Base-by-base conservation (phyloP, 1,140 invertebrate species). In the Rhyacophila brunnea region DNA sequence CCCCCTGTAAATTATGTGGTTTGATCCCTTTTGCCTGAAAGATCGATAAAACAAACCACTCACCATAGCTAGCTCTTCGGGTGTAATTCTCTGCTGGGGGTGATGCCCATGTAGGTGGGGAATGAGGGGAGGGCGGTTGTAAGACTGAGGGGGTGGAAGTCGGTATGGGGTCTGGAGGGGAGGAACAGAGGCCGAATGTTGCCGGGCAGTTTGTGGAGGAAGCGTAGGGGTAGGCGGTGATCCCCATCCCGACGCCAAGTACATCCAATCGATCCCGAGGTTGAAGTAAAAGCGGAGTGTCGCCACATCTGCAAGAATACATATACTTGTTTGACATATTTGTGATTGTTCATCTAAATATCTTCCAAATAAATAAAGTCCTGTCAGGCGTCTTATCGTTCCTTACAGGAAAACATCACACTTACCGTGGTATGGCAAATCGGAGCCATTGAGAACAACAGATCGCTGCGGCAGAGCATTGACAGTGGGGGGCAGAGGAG, bases 231-330 rank as follows among this genome's bases (percentile, higher is more conserved):
- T 58, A 14, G 36, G 10, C 1, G 20, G 20, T 53, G 28, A 20
- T 48, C 62, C 13, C 61, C 68, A 65, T 70, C 70, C 54, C 66
- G 66, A 23, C 60, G 61, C 19, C 69, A 69, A 23, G 71, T 71
- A 69, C 67, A 78, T 73, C 68, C 75, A 77, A 23, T 87, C 84
- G 34, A 86, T 69, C 64, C 85, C 85, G 63, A 87, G 70, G 70
- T 87, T 88, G 71, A 81, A 87, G 68, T 83, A 88, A 65, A 80
- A 86, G 51, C 84, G 79, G 36, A 86, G 68, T 7, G 84, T 86
- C 20, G 72, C 69, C 40, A 86, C 71, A 70, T 87, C 83, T 85
- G 68, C 2, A 70, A 70, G 55, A 18, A 43, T 7, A 35, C n/a
- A 35, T n/a, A 7, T 35, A 7, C n/a, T 35, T n/a, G 34, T 35